These are phyloP conservation scores for Muscicapa comitata DNA, from an alignment of 2,797 vertebrate species.

Conservation along the genomic window DNA sequence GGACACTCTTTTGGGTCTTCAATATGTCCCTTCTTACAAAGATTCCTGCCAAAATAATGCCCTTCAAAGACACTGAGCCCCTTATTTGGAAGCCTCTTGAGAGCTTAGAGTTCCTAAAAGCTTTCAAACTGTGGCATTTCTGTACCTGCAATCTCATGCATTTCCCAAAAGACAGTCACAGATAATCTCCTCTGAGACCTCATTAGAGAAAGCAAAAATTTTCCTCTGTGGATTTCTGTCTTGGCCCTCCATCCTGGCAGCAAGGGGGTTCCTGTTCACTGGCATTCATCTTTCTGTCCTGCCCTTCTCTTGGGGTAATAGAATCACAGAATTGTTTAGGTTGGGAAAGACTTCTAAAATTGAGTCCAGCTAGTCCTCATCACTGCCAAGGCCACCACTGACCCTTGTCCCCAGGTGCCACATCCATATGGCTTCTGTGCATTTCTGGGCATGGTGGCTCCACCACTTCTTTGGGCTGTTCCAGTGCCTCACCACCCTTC, in stretches of 20 bases:
- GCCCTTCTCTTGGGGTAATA: neutral
- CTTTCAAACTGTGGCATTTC: neutral
- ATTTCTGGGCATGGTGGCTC: neutral
- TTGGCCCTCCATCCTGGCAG: neutral
- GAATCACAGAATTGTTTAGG: neutral
- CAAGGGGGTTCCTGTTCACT: neutral
- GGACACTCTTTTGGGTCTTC: neutral
- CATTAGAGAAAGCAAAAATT: slow-evolving; percentile 16
- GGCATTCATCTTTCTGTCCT: neutral
- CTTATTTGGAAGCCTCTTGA: neutral
- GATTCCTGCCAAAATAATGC: neutral
- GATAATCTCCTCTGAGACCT: slow-evolving; percentile 5
- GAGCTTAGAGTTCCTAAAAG: neutral
- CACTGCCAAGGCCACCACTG: neutral
- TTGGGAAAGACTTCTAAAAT: neutral
- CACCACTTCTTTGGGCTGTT: neutral
- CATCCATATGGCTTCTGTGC: neutral
- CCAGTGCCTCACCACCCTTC: neutral
- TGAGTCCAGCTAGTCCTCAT: neutral
- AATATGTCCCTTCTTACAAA: neutral
- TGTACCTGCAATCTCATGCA: neutral
- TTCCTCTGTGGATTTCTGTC: neutral
- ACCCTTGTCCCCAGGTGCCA: neutral
- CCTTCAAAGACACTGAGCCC: neutral
- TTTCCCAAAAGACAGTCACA: neutral